These are phyloP conservation scores for Chromobotia macracanthus DNA, from an alignment of 2,797 vertebrate species.

Conservation along the genomic window DNA sequence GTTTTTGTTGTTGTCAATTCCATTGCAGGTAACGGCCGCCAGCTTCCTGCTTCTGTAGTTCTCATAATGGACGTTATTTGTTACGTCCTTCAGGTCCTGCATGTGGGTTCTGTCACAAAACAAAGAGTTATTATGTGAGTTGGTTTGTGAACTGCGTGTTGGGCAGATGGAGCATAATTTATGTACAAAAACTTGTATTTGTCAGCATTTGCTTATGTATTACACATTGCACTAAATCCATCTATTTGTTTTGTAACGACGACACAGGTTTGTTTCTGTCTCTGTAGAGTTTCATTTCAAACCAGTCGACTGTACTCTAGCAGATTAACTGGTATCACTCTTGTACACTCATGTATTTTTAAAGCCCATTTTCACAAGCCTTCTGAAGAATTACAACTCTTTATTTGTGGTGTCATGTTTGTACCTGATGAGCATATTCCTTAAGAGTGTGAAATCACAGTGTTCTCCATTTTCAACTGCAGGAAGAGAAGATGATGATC, in stretches of 20 bases:
- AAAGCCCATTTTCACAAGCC: too few relatives aligned
- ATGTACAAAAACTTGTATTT: not conserved
- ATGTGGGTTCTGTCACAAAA: conserved; percentile 89
- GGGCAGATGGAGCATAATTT: too few relatives aligned
- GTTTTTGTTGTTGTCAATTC: conserved; percentile 94
- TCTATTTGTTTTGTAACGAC: not conserved
- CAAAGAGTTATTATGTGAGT: not conserved
- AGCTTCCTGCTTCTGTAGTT: conserved; percentile 98
- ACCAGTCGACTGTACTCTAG: too few relatives aligned
- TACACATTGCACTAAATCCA: not conserved
- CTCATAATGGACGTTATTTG: conserved; percentile 98
- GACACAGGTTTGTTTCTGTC: too few relatives aligned
- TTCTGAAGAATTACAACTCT: not conserved
- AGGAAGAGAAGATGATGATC: conserved; percentile 5
- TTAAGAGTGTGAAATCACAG: conserved; percentile 98
- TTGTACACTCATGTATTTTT: too few relatives aligned
- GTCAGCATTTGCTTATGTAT: too few relatives aligned
- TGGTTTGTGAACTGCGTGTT: too few relatives aligned
- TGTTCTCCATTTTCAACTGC: conserved; percentile 97
- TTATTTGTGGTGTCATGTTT: not conserved
- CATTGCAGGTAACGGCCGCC: conserved; percentile 97
- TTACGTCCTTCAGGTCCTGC: conserved; percentile 99
- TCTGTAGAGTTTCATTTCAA: too few relatives aligned
- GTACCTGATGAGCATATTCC: conserved; percentile 99
- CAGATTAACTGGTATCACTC: too few relatives aligned